phyloP scores from a whole-genome alignment of 2,797 vertebrate genomes.

The Acomys russatus region DNA sequence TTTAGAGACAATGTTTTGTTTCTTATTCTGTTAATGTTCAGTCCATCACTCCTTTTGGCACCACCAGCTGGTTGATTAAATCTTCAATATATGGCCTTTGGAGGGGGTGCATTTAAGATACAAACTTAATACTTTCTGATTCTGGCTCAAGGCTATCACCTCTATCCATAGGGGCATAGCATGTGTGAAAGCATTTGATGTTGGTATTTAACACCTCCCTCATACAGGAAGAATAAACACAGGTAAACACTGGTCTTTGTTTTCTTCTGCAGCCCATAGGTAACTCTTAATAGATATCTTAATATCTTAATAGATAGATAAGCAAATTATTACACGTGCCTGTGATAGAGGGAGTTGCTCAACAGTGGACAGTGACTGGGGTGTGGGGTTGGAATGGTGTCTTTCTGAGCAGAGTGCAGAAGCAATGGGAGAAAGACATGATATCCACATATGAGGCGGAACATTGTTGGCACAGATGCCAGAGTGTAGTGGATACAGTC shows the following conservation, averaged over 20 bases:
- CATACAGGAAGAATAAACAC: background rate
- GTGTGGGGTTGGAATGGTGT: background rate
- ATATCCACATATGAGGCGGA: background rate
- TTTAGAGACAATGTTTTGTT: background rate
- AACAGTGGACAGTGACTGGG: background rate
- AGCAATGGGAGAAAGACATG: background rate
- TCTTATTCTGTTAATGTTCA: background rate
- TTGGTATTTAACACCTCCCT: background rate
- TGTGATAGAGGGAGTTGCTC: background rate
- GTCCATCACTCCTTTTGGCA: background rate
- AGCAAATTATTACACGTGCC: background rate
- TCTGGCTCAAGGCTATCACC: background rate
- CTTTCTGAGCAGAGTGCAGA: background rate
- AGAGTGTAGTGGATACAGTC: background rate
- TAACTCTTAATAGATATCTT: background rate
- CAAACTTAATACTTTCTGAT: background rate
- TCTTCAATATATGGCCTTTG: background rate
- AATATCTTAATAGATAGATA: background rate
- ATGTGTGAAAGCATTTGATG: background rate
- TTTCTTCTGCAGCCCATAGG: background rate
- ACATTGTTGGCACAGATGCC: background rate
- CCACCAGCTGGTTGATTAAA: background rate
- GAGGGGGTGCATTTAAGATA: background rate
- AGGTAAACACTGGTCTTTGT: conserved; percentile 7
- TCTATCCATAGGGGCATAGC: background rate